These are phyloP conservation scores for Clavelina lepadiformis DNA, from an alignment of 23 tunicate genomes.

Conservation along the genomic window DNA sequence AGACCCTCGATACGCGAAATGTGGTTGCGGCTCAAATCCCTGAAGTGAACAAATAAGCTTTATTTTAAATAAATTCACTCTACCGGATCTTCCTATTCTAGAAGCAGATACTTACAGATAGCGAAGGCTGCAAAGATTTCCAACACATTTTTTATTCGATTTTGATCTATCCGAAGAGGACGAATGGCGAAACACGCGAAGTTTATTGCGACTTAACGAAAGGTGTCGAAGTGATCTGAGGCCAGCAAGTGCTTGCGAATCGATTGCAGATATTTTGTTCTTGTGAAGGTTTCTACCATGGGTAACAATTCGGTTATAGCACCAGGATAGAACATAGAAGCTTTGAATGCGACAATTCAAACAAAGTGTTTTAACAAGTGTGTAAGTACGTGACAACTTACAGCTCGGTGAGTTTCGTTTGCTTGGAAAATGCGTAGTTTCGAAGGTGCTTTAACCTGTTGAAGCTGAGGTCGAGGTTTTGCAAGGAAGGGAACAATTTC, in stretches of 20 bases:
- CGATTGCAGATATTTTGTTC: constrained; percentile 31
- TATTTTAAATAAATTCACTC: not conserved
- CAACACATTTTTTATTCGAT: not conserved
- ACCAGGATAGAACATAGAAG: too few relatives aligned
- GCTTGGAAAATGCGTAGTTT: constrained; percentile 18
- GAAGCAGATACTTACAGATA: constrained; percentile 25
- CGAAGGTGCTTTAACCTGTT: constrained; percentile 19
- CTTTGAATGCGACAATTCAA: not conserved
- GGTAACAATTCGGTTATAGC: too few relatives aligned
- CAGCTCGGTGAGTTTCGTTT: constrained; percentile 24
- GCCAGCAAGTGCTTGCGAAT: constrained; percentile 32
- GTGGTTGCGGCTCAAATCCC: constrained; percentile 68
- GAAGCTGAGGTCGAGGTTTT: constrained; percentile 32
- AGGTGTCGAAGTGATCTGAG: constrained; percentile 32
- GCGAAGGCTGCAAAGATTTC: constrained; percentile 17
- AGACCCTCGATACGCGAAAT: constrained; percentile 38
- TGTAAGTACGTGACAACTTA: constrained; percentile 10
- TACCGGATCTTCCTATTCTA: too few relatives aligned
- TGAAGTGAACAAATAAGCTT: constrained; percentile 5
- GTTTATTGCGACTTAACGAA: constrained; percentile 37
- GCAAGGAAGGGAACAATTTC: constrained; percentile 12
- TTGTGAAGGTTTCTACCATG: constrained; percentile 48
- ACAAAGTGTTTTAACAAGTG: not conserved
- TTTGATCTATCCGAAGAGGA: not conserved
- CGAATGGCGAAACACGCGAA: not conserved